Base-by-base conservation (phyloP, 2,113 vertebrate species). In the Semnornis frantzii region DNA sequence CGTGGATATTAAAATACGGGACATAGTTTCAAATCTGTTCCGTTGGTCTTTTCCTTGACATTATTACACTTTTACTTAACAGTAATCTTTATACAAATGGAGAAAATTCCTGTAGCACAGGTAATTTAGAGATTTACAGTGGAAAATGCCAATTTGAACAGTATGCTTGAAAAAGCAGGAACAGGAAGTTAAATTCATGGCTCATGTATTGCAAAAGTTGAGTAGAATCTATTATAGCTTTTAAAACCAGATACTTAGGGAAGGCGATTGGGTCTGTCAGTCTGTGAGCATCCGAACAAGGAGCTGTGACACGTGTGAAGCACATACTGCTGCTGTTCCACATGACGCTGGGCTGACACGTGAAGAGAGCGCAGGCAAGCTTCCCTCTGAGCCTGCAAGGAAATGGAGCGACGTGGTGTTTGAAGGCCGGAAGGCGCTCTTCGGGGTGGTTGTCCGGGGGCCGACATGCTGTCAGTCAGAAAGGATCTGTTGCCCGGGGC, bases 201-300 rank as follows among this genome's bases (percentile, higher is more conserved):
- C 42, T 21, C 33, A 1, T 4, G 21, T 15, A 3, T 42, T 6
- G 3, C 16, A 9, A 31, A 55, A 27, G 44, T 69, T 83, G 63
- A 39, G 5, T 4, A 33, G n/a, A 10, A 3, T 28, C n/a, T 18
- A 0, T 14, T 18, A 0, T 14, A 27, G 46, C 17, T 39, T 24
- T 59, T 9, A 7, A 6, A 4, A 50, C 1, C 12, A 1, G 1
- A 6, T 30, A 0, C 3, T 73, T 31, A 1, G 42, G 39, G 52
- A 9, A 4, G 42, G 1, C 8, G 33, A 5, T n/a, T 8, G 2
- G 25, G 4, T 13, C 69, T 5, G 7, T 25, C 37, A 1, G 1
- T 8, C 42, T 10, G 1, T 5, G 3, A 15, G 57, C 33, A 3
- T 3, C 9, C 8, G 78, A 6, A 6, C 2, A 1, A n/a, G 24